These are phyloP conservation scores for Mormyrus lacerda DNA, from an alignment of 2,113 vertebrate species.

Conservation along the genomic window DNA sequence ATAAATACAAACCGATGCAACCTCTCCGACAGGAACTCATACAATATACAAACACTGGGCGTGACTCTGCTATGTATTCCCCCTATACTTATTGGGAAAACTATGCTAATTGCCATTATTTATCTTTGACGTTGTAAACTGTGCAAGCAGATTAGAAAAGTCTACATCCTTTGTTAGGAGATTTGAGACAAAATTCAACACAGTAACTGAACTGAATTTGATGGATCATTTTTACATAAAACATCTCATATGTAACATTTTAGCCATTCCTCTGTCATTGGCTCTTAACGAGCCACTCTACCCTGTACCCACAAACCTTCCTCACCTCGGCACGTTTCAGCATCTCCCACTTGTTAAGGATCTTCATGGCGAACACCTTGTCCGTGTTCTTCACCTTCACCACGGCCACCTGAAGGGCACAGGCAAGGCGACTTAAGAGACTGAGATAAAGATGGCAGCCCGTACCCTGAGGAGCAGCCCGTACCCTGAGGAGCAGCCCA, in stretches of 20 bases:
- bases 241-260: background rate
- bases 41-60: background rate
- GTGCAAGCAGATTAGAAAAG: background rate
- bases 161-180: background rate
- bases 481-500: background rate
- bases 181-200: background rate
- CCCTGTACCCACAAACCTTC: background rate
- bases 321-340: conserved; percentile 94
- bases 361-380: conserved; percentile 98
- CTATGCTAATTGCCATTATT: background rate
- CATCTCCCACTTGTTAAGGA: conserved; percentile 99
- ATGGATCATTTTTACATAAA: background rate
- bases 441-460: background rate
- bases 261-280: background rate
- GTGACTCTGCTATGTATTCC: background rate
- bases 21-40: background rate
- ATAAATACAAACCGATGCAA: background rate
- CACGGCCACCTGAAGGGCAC: conserved; percentile 82
- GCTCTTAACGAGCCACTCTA: background rate
- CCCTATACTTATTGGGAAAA: background rate
- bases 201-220: background rate
- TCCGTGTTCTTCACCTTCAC: conserved; percentile 94
- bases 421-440: background rate
- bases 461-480: background rate
- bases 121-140: background rate